Base-by-base conservation (phyloP, 2,113 vertebrate genomes). In the Lepus timidus region DNA sequence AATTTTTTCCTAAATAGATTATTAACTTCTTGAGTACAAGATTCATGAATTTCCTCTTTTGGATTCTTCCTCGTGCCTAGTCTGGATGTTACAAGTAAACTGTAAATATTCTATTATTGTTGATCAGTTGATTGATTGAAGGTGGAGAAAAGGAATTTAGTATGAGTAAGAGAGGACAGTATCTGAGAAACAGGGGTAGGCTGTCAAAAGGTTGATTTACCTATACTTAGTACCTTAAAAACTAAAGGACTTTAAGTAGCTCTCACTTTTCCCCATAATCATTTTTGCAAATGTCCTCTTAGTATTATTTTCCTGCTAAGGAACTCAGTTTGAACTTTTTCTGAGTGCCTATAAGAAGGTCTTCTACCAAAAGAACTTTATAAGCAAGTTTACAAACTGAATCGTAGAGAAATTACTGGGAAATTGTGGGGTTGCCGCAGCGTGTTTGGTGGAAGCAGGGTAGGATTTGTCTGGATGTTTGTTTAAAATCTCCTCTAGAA, bases 61-160 rank as follows among this genome's bases (percentile, higher is more conserved):
- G 27, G 68, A 81, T 81, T 23, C 9, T 70, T 16, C 17, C 31
- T 68, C 25, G 5, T 67, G 4, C 65, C 16, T 55, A 49, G 10
- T 39, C 67, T 12, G 7, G 49, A 58, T 19, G 19, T 81, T 31
- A 19, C 52, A 36, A 19, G 44, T 65, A 78, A 29, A 90, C 29
- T 20, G 0, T 33, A 86, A 58, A 78, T 62, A 19, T 88, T 91
- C 44, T 79, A 39, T 71, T 71, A 78, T 85, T 81, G 90, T 55
- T 67, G 27, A 80, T 88, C n/a, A 55, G 29, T n/a, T 85, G 44
- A 73, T 74, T 83, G 67, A 90, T 39, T 70, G 23, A 95, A 83
- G 19, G 22, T 90, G 31, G 36, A 52, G 17, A 71, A 87, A 92
- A 79, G 44, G 65, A 62, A 79, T 52, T 81, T 79, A 31, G 39